phyloP scores from a whole-genome alignment of 2,113 vertebrate species.

The Callospermophilus lateralis region DNA sequence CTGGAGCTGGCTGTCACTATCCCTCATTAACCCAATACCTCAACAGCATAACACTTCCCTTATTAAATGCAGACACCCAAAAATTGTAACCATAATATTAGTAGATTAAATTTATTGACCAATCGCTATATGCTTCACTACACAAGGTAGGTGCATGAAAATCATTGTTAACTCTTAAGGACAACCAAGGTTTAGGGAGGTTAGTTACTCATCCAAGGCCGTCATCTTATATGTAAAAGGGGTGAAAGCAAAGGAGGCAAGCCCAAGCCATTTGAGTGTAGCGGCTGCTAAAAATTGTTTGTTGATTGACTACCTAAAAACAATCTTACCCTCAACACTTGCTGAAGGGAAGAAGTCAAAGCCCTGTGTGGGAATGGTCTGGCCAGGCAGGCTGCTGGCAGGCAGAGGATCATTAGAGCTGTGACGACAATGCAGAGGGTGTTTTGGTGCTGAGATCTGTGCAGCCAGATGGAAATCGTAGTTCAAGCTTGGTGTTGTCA shows the following conservation, averaged over 20 bases:
- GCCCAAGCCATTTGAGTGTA: neutral
- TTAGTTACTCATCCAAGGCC: neutral
- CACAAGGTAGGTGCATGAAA: neutral
- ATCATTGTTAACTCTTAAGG: neutral
- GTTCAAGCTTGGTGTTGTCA: conserved; percentile 81
- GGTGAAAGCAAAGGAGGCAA: neutral
- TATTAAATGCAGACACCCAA: neutral
- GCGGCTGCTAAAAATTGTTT: neutral
- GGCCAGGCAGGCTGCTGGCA: conserved; percentile 45
- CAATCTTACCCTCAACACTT: neutral
- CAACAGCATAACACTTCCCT: neutral
- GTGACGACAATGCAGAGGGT: conserved; percentile 72
- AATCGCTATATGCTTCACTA: neutral
- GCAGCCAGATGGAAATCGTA: conserved; percentile 81
- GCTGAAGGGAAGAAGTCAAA: conserved; percentile 54
- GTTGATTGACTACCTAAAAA: conserved; percentile 50
- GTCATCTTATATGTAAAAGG: neutral
- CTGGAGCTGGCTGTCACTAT: neutral
- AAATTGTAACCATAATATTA: neutral
- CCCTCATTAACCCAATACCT: neutral
- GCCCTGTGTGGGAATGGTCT: conserved; percentile 24
- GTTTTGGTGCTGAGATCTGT: conserved; percentile 72
- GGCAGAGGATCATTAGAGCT: conserved; percentile 61
- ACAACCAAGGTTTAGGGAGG: neutral
- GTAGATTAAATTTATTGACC: neutral